Conservation (phyloP, 2,888 invertebrate genomes). For the Nudaria mundana region DNA sequence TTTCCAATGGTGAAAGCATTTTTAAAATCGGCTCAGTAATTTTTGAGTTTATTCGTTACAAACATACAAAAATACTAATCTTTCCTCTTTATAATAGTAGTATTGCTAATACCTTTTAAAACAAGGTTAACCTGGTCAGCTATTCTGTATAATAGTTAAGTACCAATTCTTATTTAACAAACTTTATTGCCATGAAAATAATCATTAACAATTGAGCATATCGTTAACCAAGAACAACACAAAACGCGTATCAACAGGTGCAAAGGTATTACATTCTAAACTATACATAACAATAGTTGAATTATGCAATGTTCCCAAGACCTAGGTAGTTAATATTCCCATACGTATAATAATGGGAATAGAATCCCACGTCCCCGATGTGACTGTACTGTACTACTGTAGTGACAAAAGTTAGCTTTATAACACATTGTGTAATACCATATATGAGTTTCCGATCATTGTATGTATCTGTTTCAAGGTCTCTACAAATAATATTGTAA, state of each 20-base stretch:
- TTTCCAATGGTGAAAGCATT: too few relatives aligned
- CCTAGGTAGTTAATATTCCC: constrained; percentile 26
- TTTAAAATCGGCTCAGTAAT: too few relatives aligned
- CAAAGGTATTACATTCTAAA: constrained; percentile 23
- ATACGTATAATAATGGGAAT: constrained; percentile 46
- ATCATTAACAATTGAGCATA: background rate
- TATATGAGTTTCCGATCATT: constrained; percentile 5
- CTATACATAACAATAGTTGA: constrained; percentile 26
- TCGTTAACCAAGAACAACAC: background rate
- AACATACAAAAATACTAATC: too few relatives aligned
- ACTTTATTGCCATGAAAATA: background rate
- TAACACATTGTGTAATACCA: constrained; percentile 21
- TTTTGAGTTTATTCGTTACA: too few relatives aligned
- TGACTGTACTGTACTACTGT: constrained; percentile 33
- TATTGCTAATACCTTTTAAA: too few relatives aligned
- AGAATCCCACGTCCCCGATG: constrained; percentile 55
- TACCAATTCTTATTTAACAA: background rate
- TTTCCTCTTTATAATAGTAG: too few relatives aligned
- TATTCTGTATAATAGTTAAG: too few relatives aligned
- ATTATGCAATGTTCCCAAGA: constrained; percentile 32
- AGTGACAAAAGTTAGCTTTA: too few relatives aligned
- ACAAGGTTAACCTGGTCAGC: too few relatives aligned
- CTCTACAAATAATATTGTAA: background rate
- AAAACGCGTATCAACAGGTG: constrained; percentile 8
- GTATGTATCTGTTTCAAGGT: constrained; percentile 4